A percentile compares a stretch with the other conserved stretches of the same genome.
Conservation (phyloP, 2,888 invertebrate genomes). For the Pasiphila rectangulata region DNA sequence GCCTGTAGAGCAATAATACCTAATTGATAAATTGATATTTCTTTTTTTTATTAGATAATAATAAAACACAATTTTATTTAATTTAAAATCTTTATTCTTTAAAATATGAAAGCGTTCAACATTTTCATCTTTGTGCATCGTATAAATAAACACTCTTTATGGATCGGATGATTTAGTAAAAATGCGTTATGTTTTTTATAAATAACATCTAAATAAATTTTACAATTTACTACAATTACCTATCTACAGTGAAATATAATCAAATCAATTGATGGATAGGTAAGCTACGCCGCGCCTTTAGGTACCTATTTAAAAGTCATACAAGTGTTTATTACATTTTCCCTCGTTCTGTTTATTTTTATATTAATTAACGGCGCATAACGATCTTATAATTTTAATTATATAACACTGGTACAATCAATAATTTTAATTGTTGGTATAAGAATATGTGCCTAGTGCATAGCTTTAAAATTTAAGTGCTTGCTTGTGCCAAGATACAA, state of each 20-base stretch:
- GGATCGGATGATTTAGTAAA: slow-evolving; percentile 30
- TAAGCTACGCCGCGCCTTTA: no score
- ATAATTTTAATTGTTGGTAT: no score
- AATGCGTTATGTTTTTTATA: slow-evolving; percentile 4
- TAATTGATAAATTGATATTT: neutral
- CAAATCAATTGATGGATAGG: neutral
- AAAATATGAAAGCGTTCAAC: slow-evolving; percentile 70
- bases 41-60: neutral
- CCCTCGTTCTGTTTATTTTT: no score
- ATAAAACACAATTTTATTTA: neutral
- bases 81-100: slow-evolving; percentile 40
- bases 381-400: no score
- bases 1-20: neutral
- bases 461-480: slow-evolving; percentile 6
- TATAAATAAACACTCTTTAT: slow-evolving; percentile 27
- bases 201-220: neutral
- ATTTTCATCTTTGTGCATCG: slow-evolving; percentile 52
- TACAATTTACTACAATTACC: neutral
- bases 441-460: slow-evolving; percentile 9
- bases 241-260: neutral
- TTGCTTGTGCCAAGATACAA: slow-evolving; percentile 1
- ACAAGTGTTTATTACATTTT: no score
- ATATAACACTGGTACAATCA: no score
- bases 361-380: no score
- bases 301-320: no score